Evolutionary conservation across 1,140 invertebrate species (phyloP), one percentile per base, ranked within the genome.

Genomic region (Solen grandis): DNA sequence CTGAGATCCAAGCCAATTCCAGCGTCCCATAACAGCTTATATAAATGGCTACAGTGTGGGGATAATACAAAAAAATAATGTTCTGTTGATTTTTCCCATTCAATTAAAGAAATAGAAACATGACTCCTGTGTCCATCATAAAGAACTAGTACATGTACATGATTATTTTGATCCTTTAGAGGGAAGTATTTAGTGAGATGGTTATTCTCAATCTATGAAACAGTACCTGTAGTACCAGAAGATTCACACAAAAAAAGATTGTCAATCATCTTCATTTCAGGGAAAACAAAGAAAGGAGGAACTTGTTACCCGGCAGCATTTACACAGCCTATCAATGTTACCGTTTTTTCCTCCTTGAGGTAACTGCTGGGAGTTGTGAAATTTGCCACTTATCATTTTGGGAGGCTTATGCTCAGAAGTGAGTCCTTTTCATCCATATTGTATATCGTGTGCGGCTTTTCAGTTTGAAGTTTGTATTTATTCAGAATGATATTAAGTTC

Each of bases 361-460:
- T 77, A 83, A 93, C 89, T 69, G 38, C 70, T 65, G 88, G 55
- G 90, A 85, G 14, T 19, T 36, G n/a, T n/a, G n/a, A 38, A 16
- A n/a, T 22, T 19, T 27, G 3, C 31, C 59, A 10, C 55, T 22
- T 16, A 73, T 65, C 5, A 73, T 33, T 29, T 73, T 50, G 2
- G 66, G 59, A 25, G 76, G 68, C 22, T 92, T 75, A 65, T 93
- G 91, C 5, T 85, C 88, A 29, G 92, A 38, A 3, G 86, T 79
- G 78, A 89, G 91, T 2, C 88, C 90, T 72, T 92, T 83, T 93
- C 90, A 85, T 92, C 92, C 59, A 92, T 86, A 78, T 92, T 92
- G 75, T 84, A 92, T 33, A 92, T 88, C n/a, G n/a, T n/a, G n/a
- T n/a, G n/a, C n/a, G n/a, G n/a, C n/a, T n/a, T n/a, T n/a, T n/a